These are phyloP conservation scores for Danio choprae DNA, from an alignment of 2,797 vertebrate genomes.

Conservation along the genomic window DNA sequence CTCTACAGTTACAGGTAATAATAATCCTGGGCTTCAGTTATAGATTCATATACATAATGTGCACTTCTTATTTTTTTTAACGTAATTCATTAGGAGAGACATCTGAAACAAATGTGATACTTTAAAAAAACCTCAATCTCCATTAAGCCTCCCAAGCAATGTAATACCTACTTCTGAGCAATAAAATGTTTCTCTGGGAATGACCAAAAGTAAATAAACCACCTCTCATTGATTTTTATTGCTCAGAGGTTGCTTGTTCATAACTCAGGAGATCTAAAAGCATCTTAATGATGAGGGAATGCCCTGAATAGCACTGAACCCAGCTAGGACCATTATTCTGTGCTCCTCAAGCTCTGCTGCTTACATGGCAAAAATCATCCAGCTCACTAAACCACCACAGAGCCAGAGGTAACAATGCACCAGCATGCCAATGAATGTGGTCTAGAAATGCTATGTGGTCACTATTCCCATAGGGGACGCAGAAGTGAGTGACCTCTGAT, in stretches of 20 bases:
- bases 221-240: not conserved
- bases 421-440: slow-evolving; percentile 7
- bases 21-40: too few species aligned
- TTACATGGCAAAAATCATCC: slow-evolving; percentile 36
- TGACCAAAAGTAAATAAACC: slow-evolving; percentile 5
- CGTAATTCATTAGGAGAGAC: not conserved
- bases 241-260: not conserved
- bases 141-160: not conserved
- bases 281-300: slow-evolving; percentile 15
- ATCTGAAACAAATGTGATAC: not conserved
- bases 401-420: slow-evolving; percentile 22
- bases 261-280: not conserved
- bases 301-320: not conserved
- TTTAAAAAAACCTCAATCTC: not conserved
- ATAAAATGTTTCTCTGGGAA: not conserved
- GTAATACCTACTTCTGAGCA: not conserved
- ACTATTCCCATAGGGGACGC: not conserved
- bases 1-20: too few species aligned
- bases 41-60: too few species aligned
- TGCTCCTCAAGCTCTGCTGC: slow-evolving; percentile 35
- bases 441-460: slow-evolving; percentile 9
- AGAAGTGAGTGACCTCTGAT: not conserved
- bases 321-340: slow-evolving; percentile 27
- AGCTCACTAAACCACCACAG: slow-evolving; percentile 9
- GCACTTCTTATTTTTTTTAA: too few species aligned